Conservation (phyloP, 2,797 vertebrate species). For the Acridotheres tristis region DNA sequence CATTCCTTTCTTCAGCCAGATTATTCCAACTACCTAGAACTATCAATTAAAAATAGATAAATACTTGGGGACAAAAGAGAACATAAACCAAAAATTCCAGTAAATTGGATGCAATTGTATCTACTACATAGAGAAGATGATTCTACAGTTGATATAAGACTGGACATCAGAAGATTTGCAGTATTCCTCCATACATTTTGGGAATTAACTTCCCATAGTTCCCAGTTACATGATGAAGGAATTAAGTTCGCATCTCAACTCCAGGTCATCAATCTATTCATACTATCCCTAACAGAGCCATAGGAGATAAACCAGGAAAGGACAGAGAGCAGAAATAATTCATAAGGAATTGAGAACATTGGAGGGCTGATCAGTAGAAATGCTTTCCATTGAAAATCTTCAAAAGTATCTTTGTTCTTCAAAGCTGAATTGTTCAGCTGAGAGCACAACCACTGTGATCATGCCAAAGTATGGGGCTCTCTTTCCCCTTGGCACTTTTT, state of each 20-base stretch:
- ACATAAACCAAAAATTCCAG: neutral
- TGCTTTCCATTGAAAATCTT: neutral
- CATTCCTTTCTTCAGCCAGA: neutral
- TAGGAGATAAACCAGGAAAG: neutral
- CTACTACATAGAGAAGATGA: neutral
- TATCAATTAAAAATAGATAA: neutral
- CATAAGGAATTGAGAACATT: neutral
- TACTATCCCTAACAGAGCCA: neutral
- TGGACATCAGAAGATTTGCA: neutral
- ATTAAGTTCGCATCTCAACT: neutral
- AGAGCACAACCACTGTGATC: neutral
- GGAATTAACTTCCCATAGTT: neutral
- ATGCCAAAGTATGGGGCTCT: neutral
- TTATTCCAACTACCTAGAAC: neutral
- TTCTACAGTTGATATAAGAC: neutral
- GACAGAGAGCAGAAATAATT: neutral
- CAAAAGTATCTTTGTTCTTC: neutral
- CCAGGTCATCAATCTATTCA: neutral
- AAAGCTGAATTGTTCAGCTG: neutral
- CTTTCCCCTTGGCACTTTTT: neutral
- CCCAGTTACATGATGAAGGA: neutral
- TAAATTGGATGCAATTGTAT: neutral
- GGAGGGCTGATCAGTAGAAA: neutral
- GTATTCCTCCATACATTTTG: neutral
- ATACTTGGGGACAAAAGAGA: neutral